These are phyloP conservation scores for Xenopus tropicalis DNA, from an alignment of 2,113 vertebrate genomes.

Conservation along the genomic window UCB_Xtro_10.0 CM004443.2:35704501-35705000, in stretches of 20 bases:
- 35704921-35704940: constrained; percentile 72
- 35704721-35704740: constrained; percentile 65
- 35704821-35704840: constrained; percentile 83
- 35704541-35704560: constrained; percentile 73
- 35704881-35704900: constrained; percentile 73
- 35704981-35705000: too few species aligned
- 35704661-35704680: constrained; percentile 68
- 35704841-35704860: constrained; percentile 85
- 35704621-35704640: constrained; percentile 75
- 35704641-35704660: constrained; percentile 62
- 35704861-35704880: constrained; percentile 80
- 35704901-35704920: constrained; percentile 73
- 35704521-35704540: constrained; percentile 61
- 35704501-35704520: constrained; percentile 60
- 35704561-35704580: constrained; percentile 92
- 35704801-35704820: constrained; percentile 82
- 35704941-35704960: too few species aligned
- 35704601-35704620: constrained; percentile 70
- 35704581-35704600: constrained; percentile 83
- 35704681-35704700: constrained; percentile 67
- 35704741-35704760: constrained; percentile 70
- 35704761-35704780: constrained; percentile 71
- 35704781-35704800: constrained; percentile 69
- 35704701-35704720: constrained; percentile 61
- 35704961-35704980: background rate